Base-by-base conservation (phyloP, 2,113 vertebrate genomes). In the Gambusia affinis region DNA sequence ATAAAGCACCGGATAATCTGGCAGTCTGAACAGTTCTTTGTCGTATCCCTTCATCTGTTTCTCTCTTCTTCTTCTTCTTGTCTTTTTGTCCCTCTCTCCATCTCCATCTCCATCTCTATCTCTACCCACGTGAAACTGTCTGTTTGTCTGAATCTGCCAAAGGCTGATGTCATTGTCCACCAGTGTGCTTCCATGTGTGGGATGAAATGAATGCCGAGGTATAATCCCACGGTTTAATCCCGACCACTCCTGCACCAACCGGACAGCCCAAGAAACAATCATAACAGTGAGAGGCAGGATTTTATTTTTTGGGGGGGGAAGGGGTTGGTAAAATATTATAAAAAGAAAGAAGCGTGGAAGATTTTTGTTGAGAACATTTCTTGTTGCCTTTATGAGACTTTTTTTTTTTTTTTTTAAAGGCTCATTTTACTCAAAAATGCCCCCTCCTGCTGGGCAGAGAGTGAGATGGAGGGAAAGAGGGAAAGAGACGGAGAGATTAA, bases 181-280 rank as follows among this genome's bases (percentile, higher is more conserved):
- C 78, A 85, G 76, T 66, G 83, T 64, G 64, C 51, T 31, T 72
- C 63, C 74, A 80, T 66, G 70, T 78, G 73, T 76, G 75, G 88
- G 82, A 91, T 92, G 90, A 91, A 92, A 91, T 89, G 85, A 88
- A 89, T 65, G 81, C 76, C 82, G 87, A 87, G 51, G 77, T 87
- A 82, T 93, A 94, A 94, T 93, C 91, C 93, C 64, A 60, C 14
- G 61, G 65, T 89, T 89, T 92, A 93, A 93, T 93, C 91, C 88
- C 19, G 60, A 71, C 86, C 87, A 83, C 80, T 88, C 78, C 74
- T 85, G 92, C 90, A 90, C 35, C 64, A 78, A 76, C 65, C 67
- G 75, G 81, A 82, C 81, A 79, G 72, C 79, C 72, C 3, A 80
- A 75, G 65, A 66, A 85, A 77, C 76, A 73, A 37, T 51, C 24